These are phyloP conservation scores for Acanthacorydalis orientalis DNA, from an alignment of 2,888 invertebrate genomes.

Conservation along the genomic window DNA sequence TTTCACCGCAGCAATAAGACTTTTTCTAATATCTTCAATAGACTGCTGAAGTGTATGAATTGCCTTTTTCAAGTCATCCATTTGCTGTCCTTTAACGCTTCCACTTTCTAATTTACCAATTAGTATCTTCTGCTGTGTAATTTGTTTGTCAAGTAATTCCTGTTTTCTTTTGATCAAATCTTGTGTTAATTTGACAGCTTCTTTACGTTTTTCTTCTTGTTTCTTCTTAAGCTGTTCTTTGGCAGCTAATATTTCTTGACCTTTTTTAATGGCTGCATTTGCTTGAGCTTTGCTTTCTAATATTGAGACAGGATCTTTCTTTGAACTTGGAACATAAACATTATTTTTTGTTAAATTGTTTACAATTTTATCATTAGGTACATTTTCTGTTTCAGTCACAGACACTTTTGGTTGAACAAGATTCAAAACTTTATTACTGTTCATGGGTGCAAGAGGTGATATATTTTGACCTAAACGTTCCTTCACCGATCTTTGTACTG, in stretches of 20 bases:
- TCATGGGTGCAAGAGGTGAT: conserved; percentile 23
- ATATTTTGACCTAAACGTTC: conserved; percentile 29
- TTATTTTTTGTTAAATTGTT: conserved; percentile 1
- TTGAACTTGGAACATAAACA: conserved; percentile 2
- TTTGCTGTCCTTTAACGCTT: conserved; percentile 45
- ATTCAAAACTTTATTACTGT: conserved; percentile 29
- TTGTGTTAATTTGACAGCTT: conserved; percentile 57
- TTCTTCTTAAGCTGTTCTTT: conserved; percentile 54
- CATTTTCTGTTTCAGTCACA: conserved; percentile 12
- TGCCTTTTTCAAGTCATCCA: conserved; percentile 56
- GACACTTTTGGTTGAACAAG: conserved; percentile 26
- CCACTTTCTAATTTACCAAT: conserved; percentile 68
- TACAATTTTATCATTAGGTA: conserved; percentile 9
- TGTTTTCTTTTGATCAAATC: conserved; percentile 74
- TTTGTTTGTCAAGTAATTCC: conserved; percentile 70
- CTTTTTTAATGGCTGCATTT: conserved; percentile 32
- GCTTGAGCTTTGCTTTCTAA: conserved; percentile 21
- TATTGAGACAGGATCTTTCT: conserved; percentile 9
- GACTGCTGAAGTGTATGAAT: conserved; percentile 70
- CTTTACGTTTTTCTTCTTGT: conserved; percentile 57
- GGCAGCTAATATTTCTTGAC: conserved; percentile 37
- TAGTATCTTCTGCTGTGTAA: conserved; percentile 72
- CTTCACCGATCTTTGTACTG: conserved; percentile 24
- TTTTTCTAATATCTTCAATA: conserved; percentile 61
- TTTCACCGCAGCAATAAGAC: conserved; percentile 30